A percentile compares a stretch with the other conserved stretches of the same genome.
These are phyloP conservation scores for Heliconius himera DNA, from an alignment of 1,140 invertebrate species.

Conservation along the genomic window DNA sequence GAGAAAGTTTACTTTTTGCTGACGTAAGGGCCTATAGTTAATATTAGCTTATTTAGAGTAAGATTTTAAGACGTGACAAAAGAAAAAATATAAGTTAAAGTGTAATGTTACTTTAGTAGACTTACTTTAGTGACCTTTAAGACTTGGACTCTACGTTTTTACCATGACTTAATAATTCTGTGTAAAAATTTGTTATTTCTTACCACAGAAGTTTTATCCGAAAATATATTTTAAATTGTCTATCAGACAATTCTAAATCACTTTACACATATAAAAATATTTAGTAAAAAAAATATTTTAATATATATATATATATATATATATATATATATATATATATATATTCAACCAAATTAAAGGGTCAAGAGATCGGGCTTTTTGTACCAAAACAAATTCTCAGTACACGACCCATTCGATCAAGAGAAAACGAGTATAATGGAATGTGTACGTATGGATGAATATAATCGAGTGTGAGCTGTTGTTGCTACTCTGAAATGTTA, in stretches of 20 bases:
- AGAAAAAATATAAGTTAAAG: neutral
- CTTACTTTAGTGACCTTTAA: too few species aligned
- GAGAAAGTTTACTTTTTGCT: neutral
- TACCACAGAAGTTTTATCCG: too few species aligned
- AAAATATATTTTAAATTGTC: too few species aligned
- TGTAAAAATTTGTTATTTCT: too few species aligned
- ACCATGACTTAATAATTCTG: too few species aligned
- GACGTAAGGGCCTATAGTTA: neutral
- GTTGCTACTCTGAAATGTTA: neutral
- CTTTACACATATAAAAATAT: too few species aligned
- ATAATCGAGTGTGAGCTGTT: neutral
- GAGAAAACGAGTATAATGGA: neutral
- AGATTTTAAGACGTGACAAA: neutral
- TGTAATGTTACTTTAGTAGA: neutral
- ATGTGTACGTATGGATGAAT: slow-evolving; percentile 1
- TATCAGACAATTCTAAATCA: too few species aligned
- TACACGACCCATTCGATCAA: neutral
- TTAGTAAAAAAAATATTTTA: too few species aligned
- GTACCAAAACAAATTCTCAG: neutral
- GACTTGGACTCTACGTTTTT: too few species aligned
- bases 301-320: too few species aligned
- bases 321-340: too few species aligned
- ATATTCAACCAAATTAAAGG: neutral
- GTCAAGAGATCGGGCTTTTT: neutral
- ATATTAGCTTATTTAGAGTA: neutral